Conservation (phyloP, 1,140 invertebrate genomes). For the Zophobas atratus region DNA sequence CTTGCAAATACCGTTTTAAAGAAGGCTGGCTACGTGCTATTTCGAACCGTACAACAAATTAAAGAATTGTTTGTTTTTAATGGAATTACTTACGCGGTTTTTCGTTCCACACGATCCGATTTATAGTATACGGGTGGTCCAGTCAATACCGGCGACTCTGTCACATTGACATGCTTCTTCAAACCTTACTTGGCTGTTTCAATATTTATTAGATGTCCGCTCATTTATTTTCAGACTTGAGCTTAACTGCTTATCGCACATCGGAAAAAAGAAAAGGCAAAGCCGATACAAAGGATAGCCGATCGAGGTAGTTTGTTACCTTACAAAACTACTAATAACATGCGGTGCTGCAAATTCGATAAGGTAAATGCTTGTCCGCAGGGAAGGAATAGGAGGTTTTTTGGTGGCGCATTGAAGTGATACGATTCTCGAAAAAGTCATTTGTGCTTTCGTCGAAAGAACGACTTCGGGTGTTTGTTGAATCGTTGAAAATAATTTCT, state of each 20-base stretch:
- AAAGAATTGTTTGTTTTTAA: slow-evolving; percentile 42
- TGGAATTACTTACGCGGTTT: slow-evolving; percentile 49
- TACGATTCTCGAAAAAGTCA: neutral
- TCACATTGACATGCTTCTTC: slow-evolving; percentile 59
- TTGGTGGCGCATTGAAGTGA: neutral
- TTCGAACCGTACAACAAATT: slow-evolving; percentile 37
- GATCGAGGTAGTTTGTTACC: slow-evolving; percentile 55
- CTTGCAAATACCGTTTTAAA: slow-evolving; percentile 21
- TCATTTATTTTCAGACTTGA: slow-evolving; percentile 55
- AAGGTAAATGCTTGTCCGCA: slow-evolving; percentile 44
- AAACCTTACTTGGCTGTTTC: slow-evolving; percentile 58
- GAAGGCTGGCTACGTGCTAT: slow-evolving; percentile 14
- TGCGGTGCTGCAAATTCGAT: slow-evolving; percentile 55
- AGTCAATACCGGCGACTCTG: slow-evolving; percentile 43
- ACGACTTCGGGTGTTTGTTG: too few relatives aligned
- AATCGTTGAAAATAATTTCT: too few relatives aligned
- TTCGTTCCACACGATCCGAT: slow-evolving; percentile 35
- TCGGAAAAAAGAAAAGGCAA: slow-evolving; percentile 54
- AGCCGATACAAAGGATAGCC: slow-evolving; percentile 49
- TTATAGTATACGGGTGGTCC: slow-evolving; percentile 55
- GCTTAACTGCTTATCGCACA: slow-evolving; percentile 52
- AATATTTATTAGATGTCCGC: slow-evolving; percentile 59
- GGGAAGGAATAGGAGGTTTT: neutral
- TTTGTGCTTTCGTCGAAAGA: too few relatives aligned
- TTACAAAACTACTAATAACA: slow-evolving; percentile 57